These are phyloP conservation scores for Morpho helenor DNA, from an alignment of 2,888 invertebrate species.

Conservation along the genomic window DNA sequence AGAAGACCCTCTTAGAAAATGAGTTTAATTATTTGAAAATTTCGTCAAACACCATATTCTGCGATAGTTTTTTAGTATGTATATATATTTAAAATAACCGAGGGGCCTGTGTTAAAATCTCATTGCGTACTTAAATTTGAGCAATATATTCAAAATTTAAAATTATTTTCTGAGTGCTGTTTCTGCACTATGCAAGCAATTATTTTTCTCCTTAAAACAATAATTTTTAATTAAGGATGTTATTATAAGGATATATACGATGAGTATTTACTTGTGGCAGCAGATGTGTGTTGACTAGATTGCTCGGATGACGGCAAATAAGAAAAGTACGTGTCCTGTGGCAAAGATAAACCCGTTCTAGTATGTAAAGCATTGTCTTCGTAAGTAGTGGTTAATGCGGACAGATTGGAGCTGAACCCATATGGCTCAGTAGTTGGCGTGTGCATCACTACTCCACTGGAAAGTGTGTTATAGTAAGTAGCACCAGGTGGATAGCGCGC, in stretches of 20 bases:
- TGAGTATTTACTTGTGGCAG: slow-evolving; percentile 53
- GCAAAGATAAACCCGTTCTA: slow-evolving; percentile 43
- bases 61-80: too few relatives aligned
- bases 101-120: too few relatives aligned
- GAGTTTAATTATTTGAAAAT: too few relatives aligned
- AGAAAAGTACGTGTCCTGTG: slow-evolving; percentile 61
- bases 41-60: too few relatives aligned
- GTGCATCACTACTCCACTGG: slow-evolving; percentile 52
- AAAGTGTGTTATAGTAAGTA: slow-evolving; percentile 54
- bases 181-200: background rate
- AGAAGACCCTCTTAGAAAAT: too few relatives aligned
- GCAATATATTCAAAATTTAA: too few relatives aligned
- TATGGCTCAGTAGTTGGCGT: slow-evolving; percentile 52
- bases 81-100: too few relatives aligned
- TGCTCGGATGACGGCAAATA: slow-evolving; percentile 52
- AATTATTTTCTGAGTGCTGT: too few relatives aligned
- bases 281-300: slow-evolving; percentile 42
- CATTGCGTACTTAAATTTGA: too few relatives aligned
- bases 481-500: slow-evolving; percentile 48
- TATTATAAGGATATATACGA: slow-evolving; percentile 62
- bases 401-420: slow-evolving; percentile 45
- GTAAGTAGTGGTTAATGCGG: slow-evolving; percentile 51
- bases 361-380: slow-evolving; percentile 52
- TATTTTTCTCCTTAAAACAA: background rate
- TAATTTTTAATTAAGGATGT: background rate